phyloP scores from a whole-genome alignment of 2,113 vertebrate genomes.

The Theristicus caerulescens region DNA sequence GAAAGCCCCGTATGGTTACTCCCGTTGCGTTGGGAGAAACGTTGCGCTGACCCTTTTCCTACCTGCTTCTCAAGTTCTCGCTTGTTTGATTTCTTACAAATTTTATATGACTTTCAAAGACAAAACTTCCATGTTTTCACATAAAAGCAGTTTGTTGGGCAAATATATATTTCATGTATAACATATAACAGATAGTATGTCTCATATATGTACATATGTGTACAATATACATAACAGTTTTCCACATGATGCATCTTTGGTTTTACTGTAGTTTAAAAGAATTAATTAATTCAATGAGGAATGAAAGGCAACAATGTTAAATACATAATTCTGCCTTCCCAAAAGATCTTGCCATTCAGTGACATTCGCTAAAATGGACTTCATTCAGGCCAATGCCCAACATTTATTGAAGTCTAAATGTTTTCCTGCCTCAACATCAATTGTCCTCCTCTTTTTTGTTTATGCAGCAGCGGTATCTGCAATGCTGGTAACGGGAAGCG shows the following conservation, averaged over 20 bases:
- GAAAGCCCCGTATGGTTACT: fast-evolving
- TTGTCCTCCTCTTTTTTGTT: background rate
- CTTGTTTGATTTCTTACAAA: background rate
- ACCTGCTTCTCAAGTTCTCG: fast-evolving
- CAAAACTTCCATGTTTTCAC: background rate
- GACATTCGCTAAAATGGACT: background rate
- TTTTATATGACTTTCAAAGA: background rate
- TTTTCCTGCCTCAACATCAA: background rate
- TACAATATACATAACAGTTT: background rate
- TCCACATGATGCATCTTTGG: background rate
- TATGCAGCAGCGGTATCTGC: background rate
- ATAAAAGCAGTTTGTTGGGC: background rate
- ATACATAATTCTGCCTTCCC: background rate
- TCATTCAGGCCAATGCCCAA: background rate
- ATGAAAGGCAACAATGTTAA: background rate
- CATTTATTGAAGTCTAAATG: background rate
- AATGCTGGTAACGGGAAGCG: background rate
- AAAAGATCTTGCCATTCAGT: background rate
- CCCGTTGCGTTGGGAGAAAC: background rate
- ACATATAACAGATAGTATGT: background rate
- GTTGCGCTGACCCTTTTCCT: background rate
- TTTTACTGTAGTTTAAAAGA: background rate
- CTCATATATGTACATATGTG: background rate
- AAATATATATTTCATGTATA: background rate
- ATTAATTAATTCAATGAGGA: background rate